These are phyloP conservation scores for Encarsia formosa DNA, from an alignment of 2,888 invertebrate genomes.

Conservation along the genomic window DNA sequence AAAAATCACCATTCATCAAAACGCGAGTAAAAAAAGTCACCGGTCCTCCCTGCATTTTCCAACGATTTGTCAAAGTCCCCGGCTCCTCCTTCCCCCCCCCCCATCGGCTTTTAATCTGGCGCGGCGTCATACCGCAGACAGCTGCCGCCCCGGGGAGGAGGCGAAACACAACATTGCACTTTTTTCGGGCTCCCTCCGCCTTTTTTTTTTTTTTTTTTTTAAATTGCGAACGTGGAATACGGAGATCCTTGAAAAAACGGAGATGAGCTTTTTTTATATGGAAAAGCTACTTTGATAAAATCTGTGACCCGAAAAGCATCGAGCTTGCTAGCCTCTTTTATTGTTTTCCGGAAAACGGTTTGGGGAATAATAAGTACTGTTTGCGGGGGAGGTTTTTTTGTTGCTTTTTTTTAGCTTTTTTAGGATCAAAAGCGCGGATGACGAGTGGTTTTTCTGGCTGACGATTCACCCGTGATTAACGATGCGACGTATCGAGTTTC, in stretches of 20 bases:
- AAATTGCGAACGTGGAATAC: slow-evolving; percentile 15
- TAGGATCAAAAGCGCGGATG: too few relatives aligned
- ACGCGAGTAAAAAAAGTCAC: neutral
- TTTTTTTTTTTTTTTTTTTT: slow-evolving; percentile 7
- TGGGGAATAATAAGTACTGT: too few relatives aligned
- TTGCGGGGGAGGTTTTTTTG: too few relatives aligned
- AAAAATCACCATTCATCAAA: neutral
- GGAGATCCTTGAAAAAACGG: too few relatives aligned
- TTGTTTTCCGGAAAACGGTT: too few relatives aligned
- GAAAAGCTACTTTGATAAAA: too few relatives aligned
- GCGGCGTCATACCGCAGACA: slow-evolving; percentile 38
- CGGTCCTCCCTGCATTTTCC: slow-evolving; percentile 28
- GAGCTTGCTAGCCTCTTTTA: too few relatives aligned
- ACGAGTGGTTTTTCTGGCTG: too few relatives aligned
- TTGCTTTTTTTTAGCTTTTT: too few relatives aligned
- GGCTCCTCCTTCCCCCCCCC: slow-evolving; percentile 35
- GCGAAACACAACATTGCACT: slow-evolving; percentile 35
- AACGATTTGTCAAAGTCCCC: slow-evolving; percentile 24
- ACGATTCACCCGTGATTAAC: slow-evolving; percentile 26
- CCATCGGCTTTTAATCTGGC: slow-evolving; percentile 47
- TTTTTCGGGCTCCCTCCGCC: slow-evolving; percentile 33
- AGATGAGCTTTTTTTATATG: too few relatives aligned
- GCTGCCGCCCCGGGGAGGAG: neutral
- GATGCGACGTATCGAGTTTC: slow-evolving; percentile 25
- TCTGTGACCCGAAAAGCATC: too few relatives aligned